A percentile compares a stretch with the other conserved stretches of the same genome.
phyloP scores from a whole-genome alignment of 2,888 invertebrate genomes.

The Stenurella melanura region DNA sequence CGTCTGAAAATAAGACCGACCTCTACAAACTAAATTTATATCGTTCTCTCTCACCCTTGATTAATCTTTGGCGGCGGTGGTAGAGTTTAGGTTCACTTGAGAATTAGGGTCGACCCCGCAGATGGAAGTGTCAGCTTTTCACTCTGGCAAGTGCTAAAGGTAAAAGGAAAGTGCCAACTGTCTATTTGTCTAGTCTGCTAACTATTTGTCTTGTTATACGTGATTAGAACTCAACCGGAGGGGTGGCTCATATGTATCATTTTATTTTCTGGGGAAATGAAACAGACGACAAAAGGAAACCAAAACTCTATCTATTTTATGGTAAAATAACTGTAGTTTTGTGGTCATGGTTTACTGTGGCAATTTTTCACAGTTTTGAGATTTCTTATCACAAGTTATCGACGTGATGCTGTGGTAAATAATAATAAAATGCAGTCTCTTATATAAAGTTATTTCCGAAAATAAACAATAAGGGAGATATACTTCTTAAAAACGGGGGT shows the following conservation, averaged over 20 bases:
- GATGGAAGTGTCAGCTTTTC: conserved; percentile 49
- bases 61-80: conserved; percentile 36
- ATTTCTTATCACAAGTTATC: no score
- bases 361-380: no score
- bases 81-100: conserved; percentile 41
- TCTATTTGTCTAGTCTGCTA: conserved; percentile 47
- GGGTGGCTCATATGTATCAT: not conserved
- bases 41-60: conserved; percentile 44
- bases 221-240: conserved; percentile 36
- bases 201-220: conserved; percentile 48
- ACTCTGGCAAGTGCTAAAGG: conserved; percentile 33
- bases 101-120: conserved; percentile 47
- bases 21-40: conserved; percentile 57
- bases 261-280: not conserved
- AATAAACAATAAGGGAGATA: no score
- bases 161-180: conserved; percentile 45
- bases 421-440: no score
- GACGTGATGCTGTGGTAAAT: not conserved
- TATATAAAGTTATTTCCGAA: no score
- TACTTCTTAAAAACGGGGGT: no score
- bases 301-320: not conserved
- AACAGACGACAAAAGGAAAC: not conserved
- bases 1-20: conserved; percentile 59
- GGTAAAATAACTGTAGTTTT: no score
- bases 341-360: no score